Percentiles rank a stretch among this genome's conserved stretches.
phyloP scores from a whole-genome alignment of 2,888 invertebrate species.

The Phorcus lineatus region DNA sequence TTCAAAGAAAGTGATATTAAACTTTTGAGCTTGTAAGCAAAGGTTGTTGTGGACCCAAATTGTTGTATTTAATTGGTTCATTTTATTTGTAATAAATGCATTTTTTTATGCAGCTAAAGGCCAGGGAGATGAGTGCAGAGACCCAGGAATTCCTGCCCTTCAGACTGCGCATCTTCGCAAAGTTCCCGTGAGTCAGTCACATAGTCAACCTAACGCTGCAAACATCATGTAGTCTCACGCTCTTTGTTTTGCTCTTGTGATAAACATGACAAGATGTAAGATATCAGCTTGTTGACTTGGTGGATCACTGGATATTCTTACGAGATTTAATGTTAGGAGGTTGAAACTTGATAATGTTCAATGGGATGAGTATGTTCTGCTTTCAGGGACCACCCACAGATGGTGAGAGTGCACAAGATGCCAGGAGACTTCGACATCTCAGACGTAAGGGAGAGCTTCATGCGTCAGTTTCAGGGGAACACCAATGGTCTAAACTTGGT shows the following conservation, averaged over 20 bases:
- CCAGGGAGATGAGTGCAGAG: conserved; percentile 97
- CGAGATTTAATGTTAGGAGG: too few relatives aligned
- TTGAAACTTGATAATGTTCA: too few relatives aligned
- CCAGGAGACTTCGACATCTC: conserved; percentile 83
- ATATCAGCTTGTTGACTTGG: too few relatives aligned
- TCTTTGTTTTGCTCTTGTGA: too few relatives aligned
- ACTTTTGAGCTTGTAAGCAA: too few relatives aligned
- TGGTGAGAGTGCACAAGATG: conserved; percentile 92
- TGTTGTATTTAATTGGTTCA: too few relatives aligned
- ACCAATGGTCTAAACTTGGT: conserved; percentile 61
- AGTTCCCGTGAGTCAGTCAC: conserved; percentile 84
- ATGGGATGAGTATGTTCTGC: background rate
- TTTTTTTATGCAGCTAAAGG: conserved; percentile 86
- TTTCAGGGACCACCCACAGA: conserved; percentile 90
- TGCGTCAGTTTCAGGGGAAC: conserved; percentile 87
- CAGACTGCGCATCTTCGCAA: conserved; percentile 95
- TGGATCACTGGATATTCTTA: too few relatives aligned
- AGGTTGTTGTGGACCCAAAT: too few relatives aligned
- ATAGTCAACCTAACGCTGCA: background rate
- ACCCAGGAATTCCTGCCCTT: conserved; percentile 97
- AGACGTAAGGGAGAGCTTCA: conserved; percentile 96
- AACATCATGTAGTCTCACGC: too few relatives aligned
- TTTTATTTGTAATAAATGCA: too few relatives aligned
- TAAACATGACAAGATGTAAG: too few relatives aligned
- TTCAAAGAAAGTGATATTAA: too few relatives aligned